Conservation (phyloP, 35 echinoderm and acorn worm genomes). For the Stichopus chloronotus region DNA sequence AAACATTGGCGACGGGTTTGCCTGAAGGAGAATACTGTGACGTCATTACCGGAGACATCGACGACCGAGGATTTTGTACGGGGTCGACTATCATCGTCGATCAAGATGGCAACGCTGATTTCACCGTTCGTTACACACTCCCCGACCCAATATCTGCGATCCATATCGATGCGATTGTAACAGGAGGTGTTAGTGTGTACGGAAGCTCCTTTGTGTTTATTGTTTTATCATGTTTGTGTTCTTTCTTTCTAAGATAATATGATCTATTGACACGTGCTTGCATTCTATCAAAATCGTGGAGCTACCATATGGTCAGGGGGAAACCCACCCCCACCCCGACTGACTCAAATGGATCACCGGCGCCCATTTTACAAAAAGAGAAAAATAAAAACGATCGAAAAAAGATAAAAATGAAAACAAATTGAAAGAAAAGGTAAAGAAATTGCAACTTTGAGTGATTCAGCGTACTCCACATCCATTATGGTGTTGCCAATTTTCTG, state of each 20-base stretch:
- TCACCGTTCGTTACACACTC: slow-evolving; percentile 19
- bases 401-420: too few relatives aligned
- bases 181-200: not conserved
- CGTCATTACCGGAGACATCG: slow-evolving; percentile 62
- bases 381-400: too few relatives aligned
- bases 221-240: not conserved
- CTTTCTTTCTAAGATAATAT: not conserved
- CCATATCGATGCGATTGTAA: slow-evolving; percentile 53
- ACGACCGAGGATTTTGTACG: not conserved
- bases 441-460: too few relatives aligned
- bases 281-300: too few relatives aligned
- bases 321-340: too few relatives aligned
- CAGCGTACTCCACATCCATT: too few relatives aligned
- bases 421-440: too few relatives aligned
- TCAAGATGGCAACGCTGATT: slow-evolving; percentile 31
- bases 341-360: too few relatives aligned
- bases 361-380: too few relatives aligned
- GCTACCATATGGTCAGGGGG: too few relatives aligned
- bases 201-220: not conserved
- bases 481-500: too few relatives aligned
- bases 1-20: slow-evolving; percentile 67
- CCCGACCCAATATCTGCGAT: slow-evolving; percentile 65
- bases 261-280: not conserved
- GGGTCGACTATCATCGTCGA: slow-evolving; percentile 62
- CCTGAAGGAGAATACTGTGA: slow-evolving; percentile 80